These are phyloP conservation scores for Sminthopsis crassicaudata DNA, from an alignment of 2,113 vertebrate species.

Conservation along the genomic window DNA sequence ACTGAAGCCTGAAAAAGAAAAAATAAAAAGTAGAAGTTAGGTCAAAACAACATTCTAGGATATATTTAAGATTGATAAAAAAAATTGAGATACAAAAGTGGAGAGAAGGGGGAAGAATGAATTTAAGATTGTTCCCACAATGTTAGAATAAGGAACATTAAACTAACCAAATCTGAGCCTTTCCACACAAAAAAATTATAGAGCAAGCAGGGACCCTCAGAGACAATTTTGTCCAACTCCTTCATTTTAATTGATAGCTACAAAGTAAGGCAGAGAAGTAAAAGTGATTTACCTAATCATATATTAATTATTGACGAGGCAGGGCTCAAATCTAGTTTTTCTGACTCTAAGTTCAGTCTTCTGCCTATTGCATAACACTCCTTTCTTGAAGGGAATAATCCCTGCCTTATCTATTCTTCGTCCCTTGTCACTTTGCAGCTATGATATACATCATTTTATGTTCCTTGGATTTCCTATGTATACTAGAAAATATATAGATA, in stretches of 20 bases:
- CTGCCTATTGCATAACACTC: background rate
- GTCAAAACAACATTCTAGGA: background rate
- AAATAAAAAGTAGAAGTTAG: background rate
- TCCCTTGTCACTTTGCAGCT: background rate
- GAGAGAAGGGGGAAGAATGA: background rate
- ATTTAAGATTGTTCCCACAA: background rate
- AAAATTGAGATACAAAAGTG: background rate
- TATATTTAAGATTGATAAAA: background rate
- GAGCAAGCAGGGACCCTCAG: background rate
- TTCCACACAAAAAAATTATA: background rate
- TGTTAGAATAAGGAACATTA: background rate
- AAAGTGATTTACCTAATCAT: background rate
- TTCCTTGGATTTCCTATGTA: background rate
- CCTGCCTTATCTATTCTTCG: background rate
- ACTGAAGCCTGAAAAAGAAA: background rate
- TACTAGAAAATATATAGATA: fast-evolving
- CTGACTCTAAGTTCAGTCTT: background rate
- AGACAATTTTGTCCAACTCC: background rate
- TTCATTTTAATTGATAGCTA: background rate
- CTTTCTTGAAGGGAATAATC: background rate
- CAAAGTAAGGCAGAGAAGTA: background rate
- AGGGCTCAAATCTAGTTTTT: background rate
- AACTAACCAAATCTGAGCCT: background rate
- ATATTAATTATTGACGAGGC: background rate
- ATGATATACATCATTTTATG: background rate